Evolutionary conservation across 2,113 vertebrate genomes (phyloP).

Genomic region (Serilophus lunatus): DNA sequence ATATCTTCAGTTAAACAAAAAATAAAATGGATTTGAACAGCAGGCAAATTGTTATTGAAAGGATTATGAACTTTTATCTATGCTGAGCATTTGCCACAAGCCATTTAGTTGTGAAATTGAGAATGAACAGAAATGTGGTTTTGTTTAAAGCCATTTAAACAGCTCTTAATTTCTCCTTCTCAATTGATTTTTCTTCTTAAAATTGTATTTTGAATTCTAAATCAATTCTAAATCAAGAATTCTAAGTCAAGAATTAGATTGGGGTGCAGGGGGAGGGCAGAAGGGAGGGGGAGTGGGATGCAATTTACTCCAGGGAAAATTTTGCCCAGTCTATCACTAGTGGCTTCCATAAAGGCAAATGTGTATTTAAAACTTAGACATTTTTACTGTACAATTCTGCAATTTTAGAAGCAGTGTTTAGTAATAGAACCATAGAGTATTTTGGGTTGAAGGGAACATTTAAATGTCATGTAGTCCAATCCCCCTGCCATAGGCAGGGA

Average conservation of each 20-base stretch:
- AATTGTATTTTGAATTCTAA: neutral
- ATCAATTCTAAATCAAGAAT: neutral
- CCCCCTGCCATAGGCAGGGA: neutral
- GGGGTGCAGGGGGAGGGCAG: fast-evolving
- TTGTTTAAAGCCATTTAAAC: neutral
- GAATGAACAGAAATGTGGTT: constrained; percentile 6
- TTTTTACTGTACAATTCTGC: neutral
- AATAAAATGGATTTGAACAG: neutral
- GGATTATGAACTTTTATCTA: constrained; percentile 10
- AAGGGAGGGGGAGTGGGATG: neutral
- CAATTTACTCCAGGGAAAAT: neutral
- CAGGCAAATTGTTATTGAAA: constrained; percentile 1
- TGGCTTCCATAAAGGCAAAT: neutral
- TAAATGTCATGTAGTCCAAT: neutral
- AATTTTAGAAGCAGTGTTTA: neutral
- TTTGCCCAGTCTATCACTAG: neutral
- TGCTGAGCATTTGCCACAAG: neutral
- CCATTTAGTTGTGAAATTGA: constrained; percentile 9
- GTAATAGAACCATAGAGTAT: neutral
- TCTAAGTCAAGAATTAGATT: neutral
- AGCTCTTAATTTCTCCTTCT: neutral
- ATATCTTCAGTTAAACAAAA: constrained; percentile 1
- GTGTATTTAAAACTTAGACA: neutral
- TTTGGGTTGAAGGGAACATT: neutral
- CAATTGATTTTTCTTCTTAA: neutral